Evolutionary conservation across 2,113 vertebrate genomes (phyloP).

Genomic region (Corvus moneduloides): DNA sequence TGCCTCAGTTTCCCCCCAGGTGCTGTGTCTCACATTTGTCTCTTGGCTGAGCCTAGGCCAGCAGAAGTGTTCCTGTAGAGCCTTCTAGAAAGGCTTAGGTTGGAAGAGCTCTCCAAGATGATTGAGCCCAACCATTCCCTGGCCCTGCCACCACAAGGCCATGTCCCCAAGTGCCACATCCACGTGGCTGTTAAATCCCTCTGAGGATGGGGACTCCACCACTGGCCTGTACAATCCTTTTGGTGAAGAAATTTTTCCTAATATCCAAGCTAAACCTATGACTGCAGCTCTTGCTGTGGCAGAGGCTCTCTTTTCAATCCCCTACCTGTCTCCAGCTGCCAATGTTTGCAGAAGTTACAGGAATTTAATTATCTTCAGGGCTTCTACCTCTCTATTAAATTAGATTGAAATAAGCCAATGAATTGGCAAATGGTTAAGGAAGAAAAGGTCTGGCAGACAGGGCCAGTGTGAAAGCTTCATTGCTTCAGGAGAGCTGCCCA

Average conservation of each 20-base stretch:
- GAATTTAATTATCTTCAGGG: neutral
- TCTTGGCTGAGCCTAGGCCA: neutral
- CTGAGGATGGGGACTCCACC: neutral
- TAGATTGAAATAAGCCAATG: neutral
- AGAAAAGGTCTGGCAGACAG: neutral
- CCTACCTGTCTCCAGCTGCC: neutral
- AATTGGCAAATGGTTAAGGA: neutral
- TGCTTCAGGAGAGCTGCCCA: neutral
- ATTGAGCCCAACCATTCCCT: neutral
- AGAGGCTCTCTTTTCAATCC: neutral
- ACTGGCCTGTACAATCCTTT: neutral
- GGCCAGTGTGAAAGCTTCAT: neutral
- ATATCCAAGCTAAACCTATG: neutral
- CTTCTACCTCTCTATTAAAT: neutral
- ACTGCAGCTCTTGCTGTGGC: neutral
- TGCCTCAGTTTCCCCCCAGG: neutral
- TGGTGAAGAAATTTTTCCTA: neutral
- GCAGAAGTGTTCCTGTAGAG: neutral
- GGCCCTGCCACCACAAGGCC: neutral
- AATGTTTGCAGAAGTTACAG: neutral
- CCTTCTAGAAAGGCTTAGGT: neutral
- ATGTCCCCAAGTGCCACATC: neutral
- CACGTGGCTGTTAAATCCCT: neutral
- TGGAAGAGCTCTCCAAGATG: neutral
- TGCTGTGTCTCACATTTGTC: fast-evolving